Percentiles rank a stretch among this genome's conserved stretches.
Evolutionary conservation across 2,888 invertebrate genomes (phyloP).

Genomic region (Ceratothoa steindachneri): DNA sequence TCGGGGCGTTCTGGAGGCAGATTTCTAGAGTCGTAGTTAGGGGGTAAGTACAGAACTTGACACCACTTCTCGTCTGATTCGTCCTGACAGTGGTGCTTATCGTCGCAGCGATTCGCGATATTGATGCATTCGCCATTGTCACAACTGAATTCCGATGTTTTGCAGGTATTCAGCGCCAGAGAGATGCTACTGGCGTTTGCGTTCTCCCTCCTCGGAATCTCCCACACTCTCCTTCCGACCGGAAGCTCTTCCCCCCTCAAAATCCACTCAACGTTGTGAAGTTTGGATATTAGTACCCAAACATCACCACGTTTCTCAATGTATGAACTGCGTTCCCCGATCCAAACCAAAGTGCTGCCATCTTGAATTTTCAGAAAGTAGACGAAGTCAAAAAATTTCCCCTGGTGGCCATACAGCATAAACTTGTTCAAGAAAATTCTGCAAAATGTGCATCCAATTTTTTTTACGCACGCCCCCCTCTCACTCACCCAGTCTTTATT

Average conservation of each 20-base stretch:
- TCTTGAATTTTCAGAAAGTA: background rate
- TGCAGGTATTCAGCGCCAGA: slow-evolving; percentile 8
- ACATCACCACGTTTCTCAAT: background rate
- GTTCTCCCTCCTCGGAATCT: background rate
- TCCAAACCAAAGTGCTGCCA: background rate
- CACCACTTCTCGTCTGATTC: slow-evolving; percentile 18
- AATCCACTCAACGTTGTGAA: background rate
- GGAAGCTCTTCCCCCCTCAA: background rate
- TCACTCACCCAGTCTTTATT: slow-evolving; percentile 3
- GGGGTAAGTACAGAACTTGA: background rate
- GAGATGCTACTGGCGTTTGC: background rate
- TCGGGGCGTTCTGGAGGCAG: slow-evolving; percentile 4
- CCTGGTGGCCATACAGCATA: slow-evolving; percentile 17
- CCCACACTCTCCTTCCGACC: slow-evolving; percentile 3
- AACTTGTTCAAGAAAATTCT: background rate
- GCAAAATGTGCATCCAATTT: slow-evolving; percentile 7
- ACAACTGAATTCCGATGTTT: slow-evolving; percentile 15
- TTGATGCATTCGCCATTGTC: slow-evolving; percentile 21
- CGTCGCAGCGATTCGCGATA: slow-evolving; percentile 14
- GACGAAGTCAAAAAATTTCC: slow-evolving; percentile 16
- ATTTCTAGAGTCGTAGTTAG: slow-evolving; percentile 3
- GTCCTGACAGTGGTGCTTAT: slow-evolving; percentile 15
- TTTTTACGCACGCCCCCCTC: slow-evolving; percentile 7
- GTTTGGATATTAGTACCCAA: slow-evolving; percentile 8
- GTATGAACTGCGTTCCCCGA: background rate